phyloP scores from a whole-genome alignment of 1,140 invertebrate genomes.

The Caenorhabditis briggsae region DNA sequence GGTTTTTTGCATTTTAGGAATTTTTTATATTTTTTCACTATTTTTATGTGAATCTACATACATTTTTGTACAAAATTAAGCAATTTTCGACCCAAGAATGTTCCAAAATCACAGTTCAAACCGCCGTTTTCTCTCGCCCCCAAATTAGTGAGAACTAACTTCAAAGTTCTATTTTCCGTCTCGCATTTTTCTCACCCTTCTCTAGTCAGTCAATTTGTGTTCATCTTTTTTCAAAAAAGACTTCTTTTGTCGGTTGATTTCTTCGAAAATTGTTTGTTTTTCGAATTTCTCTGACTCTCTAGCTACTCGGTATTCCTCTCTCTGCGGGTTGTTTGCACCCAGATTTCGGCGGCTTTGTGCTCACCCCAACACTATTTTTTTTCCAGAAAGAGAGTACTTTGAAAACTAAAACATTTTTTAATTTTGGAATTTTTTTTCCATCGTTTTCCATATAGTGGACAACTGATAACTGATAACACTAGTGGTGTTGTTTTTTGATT shows the following conservation, averaged over 20 bases:
- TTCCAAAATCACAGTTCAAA: no score
- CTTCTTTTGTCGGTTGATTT: neutral
- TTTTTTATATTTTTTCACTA: no score
- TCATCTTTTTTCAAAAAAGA: neutral
- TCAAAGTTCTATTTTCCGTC: no score
- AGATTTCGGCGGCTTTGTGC: slow-evolving; percentile 34
- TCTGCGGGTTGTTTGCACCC: slow-evolving; percentile 10
- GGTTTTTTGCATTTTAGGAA: no score
- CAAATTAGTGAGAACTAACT: no score
- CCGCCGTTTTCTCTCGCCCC: no score
- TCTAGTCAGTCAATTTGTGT: neutral
- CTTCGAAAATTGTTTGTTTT: slow-evolving; percentile 54
- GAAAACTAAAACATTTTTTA: slow-evolving; percentile 29
- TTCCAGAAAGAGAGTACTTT: slow-evolving; percentile 17
- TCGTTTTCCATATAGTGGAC: no score
- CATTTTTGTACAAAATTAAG: no score
- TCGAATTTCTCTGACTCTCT: slow-evolving; percentile 14
- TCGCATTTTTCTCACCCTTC: neutral
- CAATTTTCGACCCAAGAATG: no score
- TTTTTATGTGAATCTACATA: no score
- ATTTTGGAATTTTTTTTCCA: neutral
- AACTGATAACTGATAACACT: no score
- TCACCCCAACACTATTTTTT: neutral
- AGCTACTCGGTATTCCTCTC: neutral
- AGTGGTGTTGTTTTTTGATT: no score